phyloP scores from a whole-genome alignment of 2,113 vertebrate species.

The Sclerurus mexicanus region DNA sequence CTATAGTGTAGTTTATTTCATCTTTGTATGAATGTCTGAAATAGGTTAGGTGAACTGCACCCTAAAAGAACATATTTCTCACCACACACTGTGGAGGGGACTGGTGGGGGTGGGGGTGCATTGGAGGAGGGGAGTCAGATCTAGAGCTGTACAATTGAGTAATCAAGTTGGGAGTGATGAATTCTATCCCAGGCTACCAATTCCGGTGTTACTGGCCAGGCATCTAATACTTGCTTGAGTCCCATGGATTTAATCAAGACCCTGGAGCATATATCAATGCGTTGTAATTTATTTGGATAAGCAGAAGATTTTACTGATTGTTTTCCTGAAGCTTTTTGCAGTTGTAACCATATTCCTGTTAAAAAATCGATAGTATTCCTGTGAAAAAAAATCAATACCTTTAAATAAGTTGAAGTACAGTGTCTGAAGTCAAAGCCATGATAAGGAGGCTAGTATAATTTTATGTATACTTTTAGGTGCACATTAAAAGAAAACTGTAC shows the following conservation, averaged over 20 bases:
- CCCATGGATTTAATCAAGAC: neutral
- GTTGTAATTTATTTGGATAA: slow-evolving; percentile 16
- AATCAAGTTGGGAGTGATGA: neutral
- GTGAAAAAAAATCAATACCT: slow-evolving; percentile 10
- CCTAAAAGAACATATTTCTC: neutral
- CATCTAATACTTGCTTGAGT: neutral
- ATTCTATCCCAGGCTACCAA: neutral
- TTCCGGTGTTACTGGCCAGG: neutral
- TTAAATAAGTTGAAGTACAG: slow-evolving; percentile 11
- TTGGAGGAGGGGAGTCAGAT: neutral
- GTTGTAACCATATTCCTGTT: neutral
- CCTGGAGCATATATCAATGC: neutral
- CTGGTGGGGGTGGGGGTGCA: neutral
- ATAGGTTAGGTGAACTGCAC: neutral
- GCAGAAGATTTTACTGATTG: slow-evolving; percentile 21
- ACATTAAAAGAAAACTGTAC: slow-evolving; percentile 65
- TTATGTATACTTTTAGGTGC: slow-evolving; percentile 69
- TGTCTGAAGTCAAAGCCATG: neutral
- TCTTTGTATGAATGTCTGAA: neutral
- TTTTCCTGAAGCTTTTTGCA: slow-evolving; percentile 26
- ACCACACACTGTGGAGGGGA: neutral
- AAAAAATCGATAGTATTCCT: slow-evolving; percentile 17
- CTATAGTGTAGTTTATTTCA: neutral
- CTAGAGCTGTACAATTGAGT: neutral
- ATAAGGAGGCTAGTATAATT: slow-evolving; percentile 40